Percentiles rank a stretch among this genome's conserved stretches.
Conservation (phyloP, 2,797 vertebrate species). For the Thripadectes ignobilis region DNA sequence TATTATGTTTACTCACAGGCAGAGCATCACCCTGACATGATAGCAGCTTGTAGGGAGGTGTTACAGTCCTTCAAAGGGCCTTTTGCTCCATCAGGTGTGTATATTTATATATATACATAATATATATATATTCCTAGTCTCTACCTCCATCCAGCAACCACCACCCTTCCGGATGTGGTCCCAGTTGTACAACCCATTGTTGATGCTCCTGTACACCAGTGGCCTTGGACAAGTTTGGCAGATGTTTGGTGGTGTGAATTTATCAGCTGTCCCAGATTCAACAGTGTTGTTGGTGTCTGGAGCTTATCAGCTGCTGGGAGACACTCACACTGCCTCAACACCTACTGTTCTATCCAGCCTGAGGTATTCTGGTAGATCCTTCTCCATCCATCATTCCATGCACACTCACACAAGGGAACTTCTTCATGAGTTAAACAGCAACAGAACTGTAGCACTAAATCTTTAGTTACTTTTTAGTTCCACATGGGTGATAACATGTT, state of each 20-base stretch:
- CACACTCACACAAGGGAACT: not conserved
- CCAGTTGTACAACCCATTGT: not conserved
- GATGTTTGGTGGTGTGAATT: not conserved
- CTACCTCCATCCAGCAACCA: not conserved
- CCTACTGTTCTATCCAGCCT: not conserved
- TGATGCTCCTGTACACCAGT: not conserved
- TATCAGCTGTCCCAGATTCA: not conserved
- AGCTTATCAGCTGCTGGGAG: not conserved
- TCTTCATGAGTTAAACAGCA: not conserved
- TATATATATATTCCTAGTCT: not conserved
- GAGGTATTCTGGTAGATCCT: not conserved
- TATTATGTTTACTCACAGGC: not conserved
- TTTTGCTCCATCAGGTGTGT: not conserved
- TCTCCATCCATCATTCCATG: not conserved
- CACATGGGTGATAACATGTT: not conserved
- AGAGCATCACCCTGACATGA: not conserved
- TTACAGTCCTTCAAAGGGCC: not conserved
- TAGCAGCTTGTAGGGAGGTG: not conserved
- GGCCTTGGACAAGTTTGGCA: not conserved
- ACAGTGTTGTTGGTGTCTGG: not conserved
- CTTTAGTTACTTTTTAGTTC: not conserved
- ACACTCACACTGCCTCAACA: not conserved
- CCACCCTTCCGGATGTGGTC: not conserved
- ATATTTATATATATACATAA: not conserved
- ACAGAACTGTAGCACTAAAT: not conserved